Evolutionary conservation across 2,888 invertebrate genomes (phyloP).

Genomic region (Bombylius major): DNA sequence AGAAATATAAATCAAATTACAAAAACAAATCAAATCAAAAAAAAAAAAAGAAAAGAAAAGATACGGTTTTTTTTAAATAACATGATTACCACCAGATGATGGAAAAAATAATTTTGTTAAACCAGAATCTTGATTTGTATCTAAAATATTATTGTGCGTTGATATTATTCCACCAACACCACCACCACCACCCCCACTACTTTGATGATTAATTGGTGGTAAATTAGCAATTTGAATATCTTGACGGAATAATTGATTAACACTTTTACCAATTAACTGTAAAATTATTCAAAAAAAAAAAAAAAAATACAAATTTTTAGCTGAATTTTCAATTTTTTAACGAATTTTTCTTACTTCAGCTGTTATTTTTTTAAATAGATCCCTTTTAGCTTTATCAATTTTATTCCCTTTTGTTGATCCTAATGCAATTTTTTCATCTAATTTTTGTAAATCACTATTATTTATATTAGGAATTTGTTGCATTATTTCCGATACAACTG

Average conservation of each 20-base stretch:
- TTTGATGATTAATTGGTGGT: slow-evolving; percentile 40
- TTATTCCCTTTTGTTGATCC: slow-evolving; percentile 58
- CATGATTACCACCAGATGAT: neutral
- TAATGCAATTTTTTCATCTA: slow-evolving; percentile 69
- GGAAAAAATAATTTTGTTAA: slow-evolving; percentile 26
- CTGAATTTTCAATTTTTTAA: neutral
- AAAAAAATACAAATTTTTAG: neutral
- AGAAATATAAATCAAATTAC: no score
- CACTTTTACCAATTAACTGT: slow-evolving; percentile 68
- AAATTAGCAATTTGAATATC: slow-evolving; percentile 77
- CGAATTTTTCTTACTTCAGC: slow-evolving; percentile 45
- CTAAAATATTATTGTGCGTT: slow-evolving; percentile 22
- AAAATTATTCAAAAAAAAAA: neutral
- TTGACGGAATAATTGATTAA: slow-evolving; percentile 78
- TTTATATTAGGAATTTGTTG: slow-evolving; percentile 74
- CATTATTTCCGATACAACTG: slow-evolving; percentile 49
- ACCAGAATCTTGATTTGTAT: slow-evolving; percentile 27
- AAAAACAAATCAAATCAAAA: no score
- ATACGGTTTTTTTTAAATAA: no score
- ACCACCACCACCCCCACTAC: no score
- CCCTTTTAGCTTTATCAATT: slow-evolving; percentile 81
- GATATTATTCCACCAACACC: no score
- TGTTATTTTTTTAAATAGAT: slow-evolving; percentile 80
- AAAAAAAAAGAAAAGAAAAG: no score
- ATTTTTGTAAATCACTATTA: slow-evolving; percentile 64